These are phyloP conservation scores for Glyptemys insculpta DNA, from an alignment of 2,797 vertebrate genomes.

Conservation along the genomic window DNA sequence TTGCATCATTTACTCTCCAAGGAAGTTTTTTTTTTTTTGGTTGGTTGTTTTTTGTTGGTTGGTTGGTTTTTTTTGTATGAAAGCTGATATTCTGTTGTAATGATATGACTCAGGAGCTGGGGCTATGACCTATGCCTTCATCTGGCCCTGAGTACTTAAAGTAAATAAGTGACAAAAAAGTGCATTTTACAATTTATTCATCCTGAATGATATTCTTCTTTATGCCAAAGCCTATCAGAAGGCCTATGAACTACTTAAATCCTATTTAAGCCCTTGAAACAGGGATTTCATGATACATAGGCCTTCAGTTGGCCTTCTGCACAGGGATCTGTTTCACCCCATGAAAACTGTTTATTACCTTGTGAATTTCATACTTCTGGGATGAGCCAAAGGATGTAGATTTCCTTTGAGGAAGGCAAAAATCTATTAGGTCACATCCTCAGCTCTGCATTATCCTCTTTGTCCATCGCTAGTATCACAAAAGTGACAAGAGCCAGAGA, in stretches of 20 bases:
- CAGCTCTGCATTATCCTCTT: not conserved
- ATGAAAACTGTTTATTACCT: not conserved
- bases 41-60: not conserved
- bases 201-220: not conserved
- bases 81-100: not conserved
- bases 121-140: not conserved
- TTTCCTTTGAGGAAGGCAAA: not conserved
- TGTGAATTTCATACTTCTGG: not conserved
- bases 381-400: not conserved
- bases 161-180: not conserved
- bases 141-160: not conserved
- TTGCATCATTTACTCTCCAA: not conserved
- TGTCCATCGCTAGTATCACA: not conserved
- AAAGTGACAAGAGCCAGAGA: not conserved
- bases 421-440: not conserved
- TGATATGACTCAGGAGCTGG: not conserved
- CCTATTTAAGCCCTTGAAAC: not conserved
- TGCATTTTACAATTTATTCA: not conserved
- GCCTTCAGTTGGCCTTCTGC: not conserved
- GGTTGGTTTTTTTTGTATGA: not conserved
- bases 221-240: not conserved
- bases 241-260: not conserved
- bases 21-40: not conserved
- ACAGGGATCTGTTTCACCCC: not conserved
- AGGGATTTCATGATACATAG: not conserved